Base-by-base conservation (phyloP, 1,140 invertebrate genomes). In the Limonius californicus region DNA sequence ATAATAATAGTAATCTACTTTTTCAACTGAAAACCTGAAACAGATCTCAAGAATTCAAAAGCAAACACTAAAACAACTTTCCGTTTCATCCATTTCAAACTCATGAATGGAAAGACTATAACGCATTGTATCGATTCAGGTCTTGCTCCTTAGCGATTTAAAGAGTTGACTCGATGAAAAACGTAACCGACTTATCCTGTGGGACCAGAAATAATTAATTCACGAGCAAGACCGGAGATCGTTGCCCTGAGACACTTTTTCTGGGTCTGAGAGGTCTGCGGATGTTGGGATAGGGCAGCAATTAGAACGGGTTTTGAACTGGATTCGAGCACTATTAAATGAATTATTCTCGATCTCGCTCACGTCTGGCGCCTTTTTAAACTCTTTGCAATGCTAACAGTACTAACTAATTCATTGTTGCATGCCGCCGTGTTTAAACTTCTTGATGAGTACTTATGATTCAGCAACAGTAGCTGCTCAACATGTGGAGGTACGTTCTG, bases 281-380 rank as follows among this genome's bases (percentile, higher is more conserved):
- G 43, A 59, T 59, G 64, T 66, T 66, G 64, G 61, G 64, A 66
- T 66, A 66, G 64, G 64, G 53, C 61, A 66, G 64, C 62, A 66
- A 66, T 66, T 66, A 62, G 64, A 66, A 66, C 64, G 56, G 59
- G 61, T 66, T 66, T 54, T 58, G 57, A 23, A 19, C 14, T 43
- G 19, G 47, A 63, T 54, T 47, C 27, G 54, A 39, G 3, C 35
- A 21, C 42, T 60, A 60, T 54, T 60, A 60, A 60, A 54, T 53
- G 50, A 59, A 47, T 59, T 39, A 6, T 39, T 42, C 27, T 30
- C 50, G 27, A 27, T 54, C 58, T 54, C 30, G n/a, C 4, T 53
- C 47, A 32, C 16, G 45, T 39, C 47, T 54, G 50, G 58, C 53
- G 45, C 16, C 57, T 59, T 59, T 59, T 59, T 47, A 47, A n/a